Base-by-base conservation (phyloP, 2,113 vertebrate genomes). In the Forbesichthys papilliferus region DNA sequence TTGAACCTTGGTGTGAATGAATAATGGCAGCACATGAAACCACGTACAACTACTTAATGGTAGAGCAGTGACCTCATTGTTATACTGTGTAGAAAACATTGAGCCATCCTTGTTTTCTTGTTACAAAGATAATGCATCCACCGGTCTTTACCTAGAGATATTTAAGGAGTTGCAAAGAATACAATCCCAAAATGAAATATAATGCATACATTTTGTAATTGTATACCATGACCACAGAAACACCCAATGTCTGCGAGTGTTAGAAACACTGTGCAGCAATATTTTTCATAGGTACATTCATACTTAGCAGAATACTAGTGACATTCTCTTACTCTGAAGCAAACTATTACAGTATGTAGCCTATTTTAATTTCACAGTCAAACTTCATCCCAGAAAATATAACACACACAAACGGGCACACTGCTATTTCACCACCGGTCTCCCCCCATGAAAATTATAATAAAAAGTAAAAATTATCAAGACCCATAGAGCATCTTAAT, bases 281-380 rank as follows among this genome's bases (percentile, higher is more conserved):
- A 69, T 72, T 68, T 69, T 27, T 84, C 48, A 84, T 68, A 75
- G 75, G 76, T 79, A 91, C 88, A 91, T 90, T 91, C 90, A 88
- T 85, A 76, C 85, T 73, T 79, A 66, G 87, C 84, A 75, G 75
- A 88, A 86, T 75, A 88, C 85, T 88, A 87, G 85, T 89, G 87
- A 90, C 81, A 82, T 84, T 87, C 78, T 84, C 80, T 87, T 81
- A 87, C 81, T 14, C 68, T 53, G 4, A 14, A 61, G 55, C 82
- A 82, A 90, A 88, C 84, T 62, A 71, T 58, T 51, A 42, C 47
- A 58, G 14, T 18, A 27, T 65, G 52, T 14, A 33, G 9, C 52
- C 63, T 74, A 79, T 60, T 85, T 57, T 64, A 64, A 79, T 76
- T 90, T 91, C 86, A 89, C 88, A 90, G 86, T 87, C 80, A 68